Evolutionary conservation across 2,888 invertebrate genomes (phyloP).

Genomic region (Bombylius major): DNA sequence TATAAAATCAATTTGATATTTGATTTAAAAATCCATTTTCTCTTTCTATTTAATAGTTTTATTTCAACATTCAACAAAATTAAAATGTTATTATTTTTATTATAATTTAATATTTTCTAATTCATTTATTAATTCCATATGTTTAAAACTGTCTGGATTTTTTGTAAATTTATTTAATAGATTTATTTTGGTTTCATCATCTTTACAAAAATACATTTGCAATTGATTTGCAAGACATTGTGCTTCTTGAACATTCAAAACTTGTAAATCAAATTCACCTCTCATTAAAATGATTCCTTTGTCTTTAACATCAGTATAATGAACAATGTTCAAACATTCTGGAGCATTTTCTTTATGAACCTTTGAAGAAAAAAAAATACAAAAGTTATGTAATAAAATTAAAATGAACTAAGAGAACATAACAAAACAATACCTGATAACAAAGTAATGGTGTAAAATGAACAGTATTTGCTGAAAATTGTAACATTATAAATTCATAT

Average conservation of each 20-base stretch:
- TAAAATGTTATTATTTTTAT: constrained; percentile 10
- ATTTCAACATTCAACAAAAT: no score
- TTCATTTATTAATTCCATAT: constrained; percentile 67
- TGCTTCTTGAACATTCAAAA: constrained; percentile 63
- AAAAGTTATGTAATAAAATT: not conserved
- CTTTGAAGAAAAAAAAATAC: constrained; percentile 26
- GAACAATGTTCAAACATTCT: constrained; percentile 67
- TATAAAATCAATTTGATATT: no score
- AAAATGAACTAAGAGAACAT: not conserved
- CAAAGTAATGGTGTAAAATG: constrained; percentile 78
- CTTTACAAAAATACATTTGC: constrained; percentile 67
- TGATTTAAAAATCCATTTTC: no score
- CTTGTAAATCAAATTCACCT: constrained; percentile 73
- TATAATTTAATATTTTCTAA: constrained; percentile 50
- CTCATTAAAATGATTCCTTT: constrained; percentile 72
- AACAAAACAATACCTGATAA: constrained; percentile 49
- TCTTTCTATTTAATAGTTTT: no score
- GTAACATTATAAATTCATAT: constrained; percentile 74
- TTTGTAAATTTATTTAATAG: constrained; percentile 57
- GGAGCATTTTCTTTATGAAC: constrained; percentile 81
- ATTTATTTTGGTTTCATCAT: constrained; percentile 46
- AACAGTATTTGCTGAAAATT: constrained; percentile 55
- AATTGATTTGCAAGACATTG: constrained; percentile 76
- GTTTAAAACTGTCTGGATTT: constrained; percentile 61
- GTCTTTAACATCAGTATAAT: constrained; percentile 60